A percentile compares a stretch with the other conserved stretches of the same genome.
phyloP scores from a whole-genome alignment of 2,113 vertebrate species.

The Macrotis lagotis region DNA sequence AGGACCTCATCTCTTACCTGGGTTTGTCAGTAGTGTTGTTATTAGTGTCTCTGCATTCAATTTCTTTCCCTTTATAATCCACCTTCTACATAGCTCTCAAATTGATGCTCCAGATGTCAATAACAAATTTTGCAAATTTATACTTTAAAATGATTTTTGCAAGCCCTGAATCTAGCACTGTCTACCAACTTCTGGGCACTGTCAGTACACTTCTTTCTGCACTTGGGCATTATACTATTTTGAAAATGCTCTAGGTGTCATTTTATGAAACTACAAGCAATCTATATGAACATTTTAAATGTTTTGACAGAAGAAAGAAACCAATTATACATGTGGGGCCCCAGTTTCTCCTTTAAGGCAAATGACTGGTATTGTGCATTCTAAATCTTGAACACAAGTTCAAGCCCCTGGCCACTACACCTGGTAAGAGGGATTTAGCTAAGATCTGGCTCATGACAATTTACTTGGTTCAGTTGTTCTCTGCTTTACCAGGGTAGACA shows the following conservation, averaged over 20 bases:
- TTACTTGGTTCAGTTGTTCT: background rate
- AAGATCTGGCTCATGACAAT: background rate
- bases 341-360: background rate
- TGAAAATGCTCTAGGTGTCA: background rate
- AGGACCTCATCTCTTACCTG: no score
- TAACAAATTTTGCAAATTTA: no score
- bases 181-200: no score
- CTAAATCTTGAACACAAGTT: background rate
- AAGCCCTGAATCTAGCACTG: background rate
- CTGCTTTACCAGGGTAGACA: background rate
- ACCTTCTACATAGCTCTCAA: no score
- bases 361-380: background rate
- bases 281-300: background rate
- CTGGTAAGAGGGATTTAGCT: background rate
- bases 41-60: no score
- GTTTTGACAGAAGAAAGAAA: background rate
- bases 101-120: no score
- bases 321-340: background rate
- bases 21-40: no score
- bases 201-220: background rate
- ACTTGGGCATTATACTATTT: background rate
- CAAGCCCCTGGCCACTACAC: background rate
- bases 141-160: no score
- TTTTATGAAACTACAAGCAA: background rate
- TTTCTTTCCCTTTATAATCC: no score